A percentile compares a stretch with the other conserved stretches of the same genome.
These are phyloP conservation scores for Hirtodrosophila trivittata DNA, from an alignment of 2,888 invertebrate species.

Conservation along the genomic window DNA sequence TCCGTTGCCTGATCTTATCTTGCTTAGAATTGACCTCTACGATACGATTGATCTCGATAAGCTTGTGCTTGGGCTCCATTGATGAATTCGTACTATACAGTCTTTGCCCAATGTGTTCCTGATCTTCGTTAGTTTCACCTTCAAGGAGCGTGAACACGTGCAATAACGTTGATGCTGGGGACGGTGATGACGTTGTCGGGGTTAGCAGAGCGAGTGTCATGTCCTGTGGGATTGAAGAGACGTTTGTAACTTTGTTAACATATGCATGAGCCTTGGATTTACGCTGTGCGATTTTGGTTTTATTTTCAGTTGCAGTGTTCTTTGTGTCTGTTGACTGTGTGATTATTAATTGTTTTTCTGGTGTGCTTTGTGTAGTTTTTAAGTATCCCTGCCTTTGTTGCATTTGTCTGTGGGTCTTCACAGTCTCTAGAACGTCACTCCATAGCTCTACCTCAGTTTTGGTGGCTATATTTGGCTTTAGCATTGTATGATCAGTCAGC, in stretches of 20 bases:
- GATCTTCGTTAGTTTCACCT: slow-evolving; percentile 59
- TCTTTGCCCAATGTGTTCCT: slow-evolving; percentile 14
- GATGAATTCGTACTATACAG: slow-evolving; percentile 40
- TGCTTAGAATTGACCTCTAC: slow-evolving; percentile 88
- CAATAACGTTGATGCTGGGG: slow-evolving; percentile 83
- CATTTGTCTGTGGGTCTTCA: slow-evolving; percentile 41
- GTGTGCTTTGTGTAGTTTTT: slow-evolving; percentile 75
- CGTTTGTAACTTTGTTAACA: slow-evolving; percentile 78
- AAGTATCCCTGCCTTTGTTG: slow-evolving; percentile 70
- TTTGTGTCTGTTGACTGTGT: slow-evolving; percentile 57
- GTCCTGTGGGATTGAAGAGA: slow-evolving; percentile 80
- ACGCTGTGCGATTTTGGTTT: slow-evolving; percentile 53
- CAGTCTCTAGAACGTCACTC: slow-evolving; percentile 44
- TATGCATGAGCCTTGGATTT: slow-evolving; percentile 27
- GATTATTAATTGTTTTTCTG: no score
- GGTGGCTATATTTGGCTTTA: slow-evolving; percentile 71
- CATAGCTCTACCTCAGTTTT: slow-evolving; percentile 39
- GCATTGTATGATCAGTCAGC: no score
- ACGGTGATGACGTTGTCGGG: slow-evolving; percentile 65
- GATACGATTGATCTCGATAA: slow-evolving; percentile 88
- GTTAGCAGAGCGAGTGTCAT: slow-evolving; percentile 12
- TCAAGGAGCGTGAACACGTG: slow-evolving; percentile 85
- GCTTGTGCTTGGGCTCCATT: slow-evolving; percentile 84
- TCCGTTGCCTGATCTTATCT: slow-evolving; percentile 86
- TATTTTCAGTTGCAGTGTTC: slow-evolving; percentile 46